These are phyloP conservation scores for Drosophila kepulauana DNA, from an alignment of 1,140 invertebrate species.

Conservation along the genomic window DNA sequence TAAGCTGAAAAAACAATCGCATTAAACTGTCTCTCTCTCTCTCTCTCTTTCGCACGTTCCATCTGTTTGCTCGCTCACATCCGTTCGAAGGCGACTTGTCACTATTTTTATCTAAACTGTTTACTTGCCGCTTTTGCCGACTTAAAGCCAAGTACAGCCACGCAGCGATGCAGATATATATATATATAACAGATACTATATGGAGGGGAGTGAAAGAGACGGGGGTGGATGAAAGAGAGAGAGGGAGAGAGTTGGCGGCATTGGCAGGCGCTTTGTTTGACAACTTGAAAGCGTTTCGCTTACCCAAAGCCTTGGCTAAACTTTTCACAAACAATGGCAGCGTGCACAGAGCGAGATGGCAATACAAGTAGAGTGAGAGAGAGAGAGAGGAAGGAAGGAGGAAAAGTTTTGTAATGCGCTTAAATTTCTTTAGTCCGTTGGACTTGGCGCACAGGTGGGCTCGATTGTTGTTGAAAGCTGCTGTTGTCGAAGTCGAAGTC, in stretches of 20 bases:
- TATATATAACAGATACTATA: conserved; percentile 14
- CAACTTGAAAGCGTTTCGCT: conserved; percentile 49
- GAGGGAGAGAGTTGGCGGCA: neutral
- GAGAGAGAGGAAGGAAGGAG: conserved; percentile 4
- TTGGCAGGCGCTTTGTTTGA: conserved; percentile 47
- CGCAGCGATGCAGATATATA: conserved; percentile 10
- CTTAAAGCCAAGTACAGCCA: conserved; percentile 32
- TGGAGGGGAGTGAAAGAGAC: neutral
- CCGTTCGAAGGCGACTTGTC: neutral
- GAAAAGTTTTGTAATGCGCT: conserved; percentile 63
- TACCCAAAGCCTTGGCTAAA: conserved; percentile 54
- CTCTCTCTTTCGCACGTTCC: neutral
- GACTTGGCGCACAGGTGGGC: conserved; percentile 63
- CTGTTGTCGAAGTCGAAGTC: conserved; percentile 62
- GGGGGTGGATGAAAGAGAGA: neutral
- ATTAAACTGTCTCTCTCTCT: conserved; percentile 20
- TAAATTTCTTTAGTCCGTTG: conserved; percentile 55
- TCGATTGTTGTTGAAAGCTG: conserved; percentile 70
- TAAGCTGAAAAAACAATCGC: conserved; percentile 14
- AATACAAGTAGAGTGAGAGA: neutral
- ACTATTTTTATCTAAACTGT: conserved; percentile 34
- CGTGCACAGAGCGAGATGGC: neutral
- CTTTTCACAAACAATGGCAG: conserved; percentile 54
- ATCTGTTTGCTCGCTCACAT: neutral
- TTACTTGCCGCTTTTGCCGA: conserved; percentile 23